A percentile compares a stretch with the other conserved stretches of the same genome.
phyloP scores from a whole-genome alignment of 2,888 invertebrate genomes.

The Dorcus parallelipipedus region DNA sequence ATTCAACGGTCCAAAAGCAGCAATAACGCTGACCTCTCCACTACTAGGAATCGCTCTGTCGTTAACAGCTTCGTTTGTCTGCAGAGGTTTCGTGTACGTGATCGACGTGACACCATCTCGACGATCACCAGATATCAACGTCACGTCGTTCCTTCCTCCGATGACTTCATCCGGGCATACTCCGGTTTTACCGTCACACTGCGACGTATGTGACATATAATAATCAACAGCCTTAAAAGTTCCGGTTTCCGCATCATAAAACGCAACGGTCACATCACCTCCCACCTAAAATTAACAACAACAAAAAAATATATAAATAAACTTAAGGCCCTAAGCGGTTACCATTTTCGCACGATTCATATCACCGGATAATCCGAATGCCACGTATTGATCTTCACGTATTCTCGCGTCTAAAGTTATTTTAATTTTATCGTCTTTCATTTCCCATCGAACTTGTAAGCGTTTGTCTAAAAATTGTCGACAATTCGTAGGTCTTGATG shows the following conservation, averaged over 20 bases:
- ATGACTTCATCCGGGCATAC: conserved; percentile 83
- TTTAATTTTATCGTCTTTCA: conserved; percentile 71
- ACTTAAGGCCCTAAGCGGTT: conserved; percentile 11
- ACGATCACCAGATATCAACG: conserved; percentile 71
- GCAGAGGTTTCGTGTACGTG: conserved; percentile 73
- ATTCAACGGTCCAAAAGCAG: conserved; percentile 84
- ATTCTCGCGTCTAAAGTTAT: conserved; percentile 77
- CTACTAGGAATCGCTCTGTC: conserved; percentile 68
- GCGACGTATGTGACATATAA: conserved; percentile 74
- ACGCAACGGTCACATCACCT: conserved; percentile 81
- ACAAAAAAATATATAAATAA: conserved; percentile 21
- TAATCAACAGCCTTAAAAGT: conserved; percentile 80
- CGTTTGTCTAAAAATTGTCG: conserved; percentile 78
- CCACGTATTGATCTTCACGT: conserved; percentile 80
- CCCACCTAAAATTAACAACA: conserved; percentile 50
- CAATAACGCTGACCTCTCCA: conserved; percentile 70
- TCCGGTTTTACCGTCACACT: conserved; percentile 78
- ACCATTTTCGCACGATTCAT: conserved; percentile 72
- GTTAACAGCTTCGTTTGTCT: conserved; percentile 69
- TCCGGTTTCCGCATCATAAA: conserved; percentile 58
- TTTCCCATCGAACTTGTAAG: conserved; percentile 84
- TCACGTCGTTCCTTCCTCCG: conserved; percentile 76
- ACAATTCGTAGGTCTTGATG: conserved; percentile 67
- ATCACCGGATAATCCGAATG: conserved; percentile 80
- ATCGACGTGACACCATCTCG: conserved; percentile 78